Conservation (phyloP, 2,113 vertebrate species). For the Calyptomena viridis region DNA sequence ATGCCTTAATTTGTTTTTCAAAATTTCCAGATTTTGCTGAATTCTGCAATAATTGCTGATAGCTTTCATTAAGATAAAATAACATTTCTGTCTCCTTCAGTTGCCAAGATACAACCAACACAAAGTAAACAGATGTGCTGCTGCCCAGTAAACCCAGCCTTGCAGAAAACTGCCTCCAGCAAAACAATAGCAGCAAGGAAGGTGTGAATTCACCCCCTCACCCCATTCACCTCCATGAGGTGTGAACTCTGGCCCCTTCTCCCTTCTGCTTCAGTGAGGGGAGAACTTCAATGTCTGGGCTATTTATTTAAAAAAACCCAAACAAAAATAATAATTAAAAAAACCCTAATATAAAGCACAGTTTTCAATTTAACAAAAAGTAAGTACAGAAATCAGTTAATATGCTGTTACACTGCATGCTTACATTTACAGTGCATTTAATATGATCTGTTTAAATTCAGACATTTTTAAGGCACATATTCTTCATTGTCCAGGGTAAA, state of each 20-base stretch:
- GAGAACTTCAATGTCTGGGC: not conserved
- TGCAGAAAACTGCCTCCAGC: conserved; percentile 43
- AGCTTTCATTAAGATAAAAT: conserved; percentile 27
- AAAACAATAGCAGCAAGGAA: conserved; percentile 45
- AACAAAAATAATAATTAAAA: not conserved
- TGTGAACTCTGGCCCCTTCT: conserved; percentile 8
- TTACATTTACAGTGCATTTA: not conserved
- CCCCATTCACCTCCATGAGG: conserved; percentile 23
- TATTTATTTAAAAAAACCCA: not conserved
- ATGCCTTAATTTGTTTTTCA: not conserved
- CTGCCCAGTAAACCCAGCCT: conserved; percentile 46
- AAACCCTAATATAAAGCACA: not conserved
- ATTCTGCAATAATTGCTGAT: conserved; percentile 25
- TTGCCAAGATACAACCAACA: conserved; percentile 40
- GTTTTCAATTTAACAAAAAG: not conserved
- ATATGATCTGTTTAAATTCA: not conserved
- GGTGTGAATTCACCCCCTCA: conserved; percentile 43
- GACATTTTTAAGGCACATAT: not conserved
- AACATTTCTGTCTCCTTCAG: conserved; percentile 35
- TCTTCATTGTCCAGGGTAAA: not conserved
- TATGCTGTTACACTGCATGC: not conserved
- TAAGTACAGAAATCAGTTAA: not conserved
- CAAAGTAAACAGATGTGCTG: conserved; percentile 46
- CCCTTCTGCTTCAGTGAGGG: not conserved
- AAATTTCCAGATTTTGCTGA: not conserved